These are phyloP conservation scores for Chelon labrosus DNA, from an alignment of 2,797 vertebrate species.

Conservation along the genomic window DNA sequence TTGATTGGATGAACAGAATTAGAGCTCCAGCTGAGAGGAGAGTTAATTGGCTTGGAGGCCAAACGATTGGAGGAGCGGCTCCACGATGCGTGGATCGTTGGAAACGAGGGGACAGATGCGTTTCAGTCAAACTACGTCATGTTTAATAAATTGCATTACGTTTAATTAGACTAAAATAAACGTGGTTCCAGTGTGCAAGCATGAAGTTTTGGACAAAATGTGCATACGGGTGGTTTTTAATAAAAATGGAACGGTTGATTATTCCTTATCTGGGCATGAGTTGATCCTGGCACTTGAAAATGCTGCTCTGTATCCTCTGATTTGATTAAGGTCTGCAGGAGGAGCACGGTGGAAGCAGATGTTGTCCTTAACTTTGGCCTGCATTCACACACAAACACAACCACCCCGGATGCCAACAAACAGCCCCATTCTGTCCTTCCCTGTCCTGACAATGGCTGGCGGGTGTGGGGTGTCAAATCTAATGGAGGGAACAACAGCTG, in stretches of 20 bases:
- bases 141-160: conserved; percentile 9
- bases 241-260: background rate
- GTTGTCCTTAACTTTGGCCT: conserved; percentile 57
- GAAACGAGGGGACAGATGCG: conserved; percentile 20
- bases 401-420: conserved; percentile 52
- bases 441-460: conserved; percentile 69
- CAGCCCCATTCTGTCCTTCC: conserved; percentile 63
- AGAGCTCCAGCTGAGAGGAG: conserved; percentile 42
- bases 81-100: conserved; percentile 8
- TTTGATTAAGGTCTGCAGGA: conserved; percentile 15
- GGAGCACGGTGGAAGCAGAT: conserved; percentile 47
- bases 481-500: conserved; percentile 77
- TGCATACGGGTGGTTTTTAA: no score
- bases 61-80: conserved; percentile 42
- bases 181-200: conserved; percentile 12
- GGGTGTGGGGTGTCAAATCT: conserved; percentile 72
- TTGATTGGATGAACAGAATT: conserved; percentile 66
- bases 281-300: background rate
- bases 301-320: conserved; percentile 14
- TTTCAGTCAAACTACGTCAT: background rate
- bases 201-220: no score
- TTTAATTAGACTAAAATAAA: conserved; percentile 4
- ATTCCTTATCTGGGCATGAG: no score
- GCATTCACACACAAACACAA: conserved; percentile 53
- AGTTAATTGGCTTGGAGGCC: conserved; percentile 59